phyloP scores from a whole-genome alignment of 2,113 vertebrate species.

The Corvus hawaiiensis region DNA sequence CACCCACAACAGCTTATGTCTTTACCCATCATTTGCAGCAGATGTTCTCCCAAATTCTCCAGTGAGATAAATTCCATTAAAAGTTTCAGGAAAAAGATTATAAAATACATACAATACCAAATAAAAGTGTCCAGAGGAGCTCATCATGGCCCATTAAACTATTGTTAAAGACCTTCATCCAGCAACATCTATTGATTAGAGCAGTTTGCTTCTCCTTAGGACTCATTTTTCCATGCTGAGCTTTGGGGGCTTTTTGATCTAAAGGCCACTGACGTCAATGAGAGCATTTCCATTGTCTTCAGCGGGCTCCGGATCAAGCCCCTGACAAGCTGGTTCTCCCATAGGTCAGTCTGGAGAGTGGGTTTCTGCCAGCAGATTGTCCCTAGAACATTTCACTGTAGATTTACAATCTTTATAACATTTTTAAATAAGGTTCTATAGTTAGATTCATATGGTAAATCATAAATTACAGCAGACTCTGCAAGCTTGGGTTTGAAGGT shows the following conservation, averaged over 20 bases:
- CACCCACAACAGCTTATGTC: conserved; percentile 65
- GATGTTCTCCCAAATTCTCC: conserved; percentile 59
- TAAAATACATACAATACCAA: conserved; percentile 16
- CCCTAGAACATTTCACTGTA: conserved; percentile 35
- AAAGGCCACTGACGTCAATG: conserved; percentile 53
- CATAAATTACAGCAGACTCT: conserved; percentile 48
- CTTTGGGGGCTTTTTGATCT: conserved; percentile 53
- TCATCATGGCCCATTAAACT: conserved; percentile 27
- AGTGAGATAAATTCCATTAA: conserved; percentile 51
- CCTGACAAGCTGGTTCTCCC: conserved; percentile 34
- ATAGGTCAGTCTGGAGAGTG: conserved; percentile 31
- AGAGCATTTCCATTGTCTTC: conserved; percentile 49
- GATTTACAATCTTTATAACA: conserved; percentile 62
- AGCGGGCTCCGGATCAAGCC: conserved; percentile 18
- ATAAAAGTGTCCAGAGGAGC: conserved; percentile 32
- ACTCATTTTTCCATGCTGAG: conserved; percentile 26
- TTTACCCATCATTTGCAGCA: conserved; percentile 68
- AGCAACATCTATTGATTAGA: conserved; percentile 43
- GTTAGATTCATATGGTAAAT: conserved; percentile 61
- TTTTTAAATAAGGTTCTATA: conserved; percentile 62
- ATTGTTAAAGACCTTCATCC: conserved; percentile 15
- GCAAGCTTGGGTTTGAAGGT: background rate
- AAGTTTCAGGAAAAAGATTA: conserved; percentile 43
- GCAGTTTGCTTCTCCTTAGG: conserved; percentile 28
- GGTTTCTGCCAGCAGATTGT: conserved; percentile 51